These are phyloP conservation scores for Nymphalis c-album DNA, from an alignment of 2,888 invertebrate genomes.

Conservation along the genomic window DNA sequence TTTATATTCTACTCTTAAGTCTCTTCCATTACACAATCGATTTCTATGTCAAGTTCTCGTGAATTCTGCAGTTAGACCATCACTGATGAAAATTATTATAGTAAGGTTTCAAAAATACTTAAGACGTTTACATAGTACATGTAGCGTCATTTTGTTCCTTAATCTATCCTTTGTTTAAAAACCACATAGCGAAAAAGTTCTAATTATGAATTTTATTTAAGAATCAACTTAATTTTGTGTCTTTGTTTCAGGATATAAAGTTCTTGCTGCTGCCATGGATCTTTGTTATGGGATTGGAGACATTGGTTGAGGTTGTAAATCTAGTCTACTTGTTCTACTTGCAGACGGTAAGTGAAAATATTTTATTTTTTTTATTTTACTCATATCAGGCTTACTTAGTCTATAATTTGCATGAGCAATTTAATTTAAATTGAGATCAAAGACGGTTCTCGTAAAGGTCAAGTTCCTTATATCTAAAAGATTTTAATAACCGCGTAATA, in stretches of 20 bases:
- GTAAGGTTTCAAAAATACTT: too few species aligned
- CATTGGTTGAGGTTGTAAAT: constrained; percentile 85
- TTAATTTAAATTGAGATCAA: not conserved
- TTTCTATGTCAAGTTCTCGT: too few species aligned
- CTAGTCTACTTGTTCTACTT: constrained; percentile 84
- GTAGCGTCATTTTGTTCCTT: too few species aligned
- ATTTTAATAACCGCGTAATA: not conserved
- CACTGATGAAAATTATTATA: too few species aligned
- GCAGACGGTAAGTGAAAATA: constrained; percentile 81
- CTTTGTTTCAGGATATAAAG: constrained; percentile 84
- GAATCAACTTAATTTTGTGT: not conserved
- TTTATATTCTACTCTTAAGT: too few species aligned
- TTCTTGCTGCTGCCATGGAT: constrained; percentile 89
- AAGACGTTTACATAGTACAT: too few species aligned
- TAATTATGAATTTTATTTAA: too few species aligned
- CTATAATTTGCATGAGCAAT: not conserved
- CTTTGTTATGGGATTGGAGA: constrained; percentile 83
- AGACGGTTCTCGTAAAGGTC: constrained; percentile 5
- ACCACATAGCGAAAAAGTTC: too few species aligned
- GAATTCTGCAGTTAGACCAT: too few species aligned
- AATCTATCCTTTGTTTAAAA: too few species aligned
- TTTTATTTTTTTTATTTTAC: not conserved
- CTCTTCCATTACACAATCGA: too few species aligned
- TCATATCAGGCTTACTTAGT: not conserved
- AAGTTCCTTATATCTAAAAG: not conserved